These are phyloP conservation scores for Artemia sp. DNA, from an alignment of 2,888 invertebrate species.

Conservation along the genomic window DNA sequence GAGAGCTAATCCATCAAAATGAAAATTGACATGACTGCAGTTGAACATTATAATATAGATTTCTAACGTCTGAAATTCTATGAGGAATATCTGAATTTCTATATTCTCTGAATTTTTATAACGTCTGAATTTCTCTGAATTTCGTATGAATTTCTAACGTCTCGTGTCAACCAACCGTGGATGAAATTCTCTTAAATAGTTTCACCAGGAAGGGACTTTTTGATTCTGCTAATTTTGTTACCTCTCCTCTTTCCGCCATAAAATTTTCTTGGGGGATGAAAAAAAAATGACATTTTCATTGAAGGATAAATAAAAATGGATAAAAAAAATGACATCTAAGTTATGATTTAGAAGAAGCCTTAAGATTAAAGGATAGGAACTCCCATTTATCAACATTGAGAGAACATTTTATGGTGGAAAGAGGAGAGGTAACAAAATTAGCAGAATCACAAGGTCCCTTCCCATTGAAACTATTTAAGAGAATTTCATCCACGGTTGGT, in stretches of 20 bases:
- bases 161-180: neutral
- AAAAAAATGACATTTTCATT: no score
- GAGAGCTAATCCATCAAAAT: no score
- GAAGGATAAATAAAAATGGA: no score
- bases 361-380: neutral
- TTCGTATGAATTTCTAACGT: no score
- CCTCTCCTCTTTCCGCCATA: neutral
- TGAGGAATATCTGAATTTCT: no score
- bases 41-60: no score
- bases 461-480: neutral
- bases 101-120: no score
- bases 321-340: neutral
- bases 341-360: neutral
- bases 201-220: neutral
- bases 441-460: neutral
- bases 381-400: neutral
- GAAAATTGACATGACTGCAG: no score
- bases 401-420: neutral
- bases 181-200: neutral
- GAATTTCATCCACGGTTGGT: neutral
- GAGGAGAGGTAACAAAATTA: neutral
- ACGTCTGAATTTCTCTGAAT: no score
- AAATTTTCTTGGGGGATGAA: neutral
- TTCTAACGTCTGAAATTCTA: no score
- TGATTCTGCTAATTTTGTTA: conserved; percentile 10